Percentiles rank a stretch among this genome's conserved stretches.
Conservation (phyloP, 2,113 vertebrate genomes). For the Sardina pilchardus region DNA sequence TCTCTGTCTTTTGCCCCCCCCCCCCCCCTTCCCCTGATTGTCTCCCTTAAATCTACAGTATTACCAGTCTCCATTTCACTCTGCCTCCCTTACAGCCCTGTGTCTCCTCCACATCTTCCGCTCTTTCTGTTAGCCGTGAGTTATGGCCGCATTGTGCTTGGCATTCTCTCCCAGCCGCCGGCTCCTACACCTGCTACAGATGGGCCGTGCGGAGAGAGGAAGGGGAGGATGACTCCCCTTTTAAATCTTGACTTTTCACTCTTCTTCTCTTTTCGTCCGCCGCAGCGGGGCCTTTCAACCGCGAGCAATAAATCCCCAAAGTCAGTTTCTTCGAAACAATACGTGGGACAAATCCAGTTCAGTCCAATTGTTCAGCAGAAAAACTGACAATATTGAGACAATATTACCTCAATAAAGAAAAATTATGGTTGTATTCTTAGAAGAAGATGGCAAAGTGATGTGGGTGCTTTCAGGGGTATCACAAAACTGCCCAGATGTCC, state of each 20-base stretch:
- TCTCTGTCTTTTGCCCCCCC: not conserved
- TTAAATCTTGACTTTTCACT: not conserved
- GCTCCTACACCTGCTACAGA: constrained; percentile 25
- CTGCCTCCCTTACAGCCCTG: not conserved
- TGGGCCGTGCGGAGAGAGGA: not conserved
- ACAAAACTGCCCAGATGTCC: not conserved
- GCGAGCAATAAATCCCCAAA: not conserved
- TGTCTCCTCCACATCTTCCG: not conserved
- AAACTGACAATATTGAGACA: constrained; percentile 4
- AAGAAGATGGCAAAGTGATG: not conserved
- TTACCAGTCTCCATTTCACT: not conserved
- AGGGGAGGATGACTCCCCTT: constrained; percentile 6
- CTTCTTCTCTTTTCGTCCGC: not conserved
- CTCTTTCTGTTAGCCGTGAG: constrained; percentile 29
- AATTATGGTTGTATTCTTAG: not conserved
- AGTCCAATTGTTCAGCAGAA: not conserved
- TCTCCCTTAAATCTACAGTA: not conserved
- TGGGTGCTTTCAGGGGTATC: not conserved
- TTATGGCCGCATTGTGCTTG: constrained; percentile 42
- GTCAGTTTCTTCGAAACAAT: not conserved
- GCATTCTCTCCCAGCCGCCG: not conserved
- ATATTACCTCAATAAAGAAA: not conserved
- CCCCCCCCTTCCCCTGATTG: not conserved
- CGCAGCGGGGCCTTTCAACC: not conserved
- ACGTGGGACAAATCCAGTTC: not conserved